A percentile compares a stretch with the other conserved stretches of the same genome.
Evolutionary conservation across 2,797 vertebrate species (phyloP).

Genomic region (Otus scops): DNA sequence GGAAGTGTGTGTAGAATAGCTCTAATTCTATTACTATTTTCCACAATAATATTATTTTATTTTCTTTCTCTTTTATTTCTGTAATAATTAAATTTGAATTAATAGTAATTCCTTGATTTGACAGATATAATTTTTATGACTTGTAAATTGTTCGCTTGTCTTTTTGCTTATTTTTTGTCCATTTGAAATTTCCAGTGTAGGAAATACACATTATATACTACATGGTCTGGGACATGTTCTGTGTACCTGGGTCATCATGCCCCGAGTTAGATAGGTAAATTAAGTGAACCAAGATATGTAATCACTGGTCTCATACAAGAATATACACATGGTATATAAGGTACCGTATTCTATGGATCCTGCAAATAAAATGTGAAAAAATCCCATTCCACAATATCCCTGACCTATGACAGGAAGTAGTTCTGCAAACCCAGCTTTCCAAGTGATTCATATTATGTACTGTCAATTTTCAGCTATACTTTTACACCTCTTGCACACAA

Average conservation of each 20-base stretch:
- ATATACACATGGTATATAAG: rapidly evolving
- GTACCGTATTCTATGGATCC: neutral
- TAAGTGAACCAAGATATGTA: neutral
- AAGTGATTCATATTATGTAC: neutral
- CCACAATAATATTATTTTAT: neutral
- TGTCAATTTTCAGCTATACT: neutral
- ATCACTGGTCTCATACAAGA: neutral
- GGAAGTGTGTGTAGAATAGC: neutral
- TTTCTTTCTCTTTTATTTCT: neutral
- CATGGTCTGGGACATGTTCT: neutral
- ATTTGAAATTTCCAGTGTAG: neutral
- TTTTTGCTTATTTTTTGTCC: neutral
- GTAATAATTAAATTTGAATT: neutral
- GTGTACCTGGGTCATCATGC: neutral
- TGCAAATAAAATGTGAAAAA: neutral
- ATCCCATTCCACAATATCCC: neutral
- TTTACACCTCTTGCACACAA: neutral
- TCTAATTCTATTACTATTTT: neutral
- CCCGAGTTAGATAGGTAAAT: neutral
- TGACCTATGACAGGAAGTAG: neutral
- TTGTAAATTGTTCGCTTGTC: neutral
- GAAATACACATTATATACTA: neutral
- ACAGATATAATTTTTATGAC: neutral
- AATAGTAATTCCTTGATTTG: neutral
- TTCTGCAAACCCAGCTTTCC: neutral